A percentile compares a stretch with the other conserved stretches of the same genome.
Evolutionary conservation across 2,113 vertebrate species (phyloP).

Genomic region (Salvator merianae): DNA sequence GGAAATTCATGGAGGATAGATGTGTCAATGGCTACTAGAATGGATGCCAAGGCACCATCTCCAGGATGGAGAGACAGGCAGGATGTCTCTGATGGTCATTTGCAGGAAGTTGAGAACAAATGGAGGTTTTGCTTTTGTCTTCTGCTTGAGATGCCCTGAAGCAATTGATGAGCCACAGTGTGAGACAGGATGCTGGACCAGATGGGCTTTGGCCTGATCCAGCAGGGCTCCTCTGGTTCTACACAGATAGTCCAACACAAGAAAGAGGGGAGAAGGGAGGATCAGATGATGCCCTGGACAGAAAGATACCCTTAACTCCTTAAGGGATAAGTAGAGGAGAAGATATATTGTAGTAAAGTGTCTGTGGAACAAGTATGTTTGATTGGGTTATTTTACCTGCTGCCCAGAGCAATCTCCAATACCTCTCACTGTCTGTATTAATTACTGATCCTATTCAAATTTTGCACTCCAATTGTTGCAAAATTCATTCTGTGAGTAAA

Average conservation of each 20-base stretch:
- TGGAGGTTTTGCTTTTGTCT: too few relatives aligned
- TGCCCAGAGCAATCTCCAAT: slow-evolving; percentile 40
- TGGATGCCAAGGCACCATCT: neutral
- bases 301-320: neutral
- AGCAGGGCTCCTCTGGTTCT: too few relatives aligned
- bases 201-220: too few relatives aligned
- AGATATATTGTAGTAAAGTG: neutral
- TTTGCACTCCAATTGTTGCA: slow-evolving; percentile 67
- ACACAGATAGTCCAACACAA: neutral
- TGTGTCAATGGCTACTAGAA: too few relatives aligned
- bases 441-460: slow-evolving; percentile 69
- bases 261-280: neutral
- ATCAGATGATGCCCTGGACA: neutral
- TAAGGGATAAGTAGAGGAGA: neutral
- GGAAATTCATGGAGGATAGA: too few relatives aligned
- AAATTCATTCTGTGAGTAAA: slow-evolving; percentile 76
- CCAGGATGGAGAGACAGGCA: too few relatives aligned
- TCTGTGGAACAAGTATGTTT: too few relatives aligned
- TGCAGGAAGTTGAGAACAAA: too few relatives aligned
- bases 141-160: too few relatives aligned
- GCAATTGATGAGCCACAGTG: too few relatives aligned
- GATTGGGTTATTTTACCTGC: neutral
- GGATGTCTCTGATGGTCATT: too few relatives aligned
- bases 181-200: too few relatives aligned
- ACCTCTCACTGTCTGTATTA: slow-evolving; percentile 59